Percentiles rank a stretch among this genome's conserved stretches.
phyloP scores from a whole-genome alignment of 2,888 invertebrate genomes.

The Acronicta leporina region DNA sequence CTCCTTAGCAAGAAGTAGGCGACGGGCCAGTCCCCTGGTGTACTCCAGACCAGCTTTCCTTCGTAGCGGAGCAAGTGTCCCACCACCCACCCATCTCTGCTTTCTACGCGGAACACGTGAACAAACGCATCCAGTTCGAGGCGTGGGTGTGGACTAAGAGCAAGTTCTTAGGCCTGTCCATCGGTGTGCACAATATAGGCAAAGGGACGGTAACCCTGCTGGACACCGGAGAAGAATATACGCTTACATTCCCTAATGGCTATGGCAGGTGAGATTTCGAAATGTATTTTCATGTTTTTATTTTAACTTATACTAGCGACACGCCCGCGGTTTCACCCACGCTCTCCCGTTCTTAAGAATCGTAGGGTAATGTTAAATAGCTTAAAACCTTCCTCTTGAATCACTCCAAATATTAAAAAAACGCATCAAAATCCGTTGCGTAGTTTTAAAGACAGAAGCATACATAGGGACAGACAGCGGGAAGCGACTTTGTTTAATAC shows the following conservation, averaged over 20 bases:
- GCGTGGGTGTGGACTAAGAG: constrained; percentile 99
- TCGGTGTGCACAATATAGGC: constrained; percentile 99
- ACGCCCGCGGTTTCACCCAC: too few species aligned
- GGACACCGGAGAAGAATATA: constrained; percentile 97
- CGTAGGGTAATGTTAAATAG: too few species aligned
- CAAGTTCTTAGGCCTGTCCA: constrained; percentile 98
- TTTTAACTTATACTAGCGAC: too few species aligned
- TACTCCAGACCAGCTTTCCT: constrained; percentile 95
- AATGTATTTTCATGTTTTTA: not conserved
- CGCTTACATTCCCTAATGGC: constrained; percentile 98
- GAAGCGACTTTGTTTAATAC: too few species aligned
- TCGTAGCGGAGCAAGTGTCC: constrained; percentile 99
- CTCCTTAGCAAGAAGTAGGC: constrained; percentile 82
- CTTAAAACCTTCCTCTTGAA: too few species aligned
- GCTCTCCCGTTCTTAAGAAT: too few species aligned
- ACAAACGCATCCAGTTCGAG: constrained; percentile 97
- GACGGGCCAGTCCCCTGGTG: constrained; percentile 98
- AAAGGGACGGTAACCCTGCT: constrained; percentile 97
- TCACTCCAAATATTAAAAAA: too few species aligned
- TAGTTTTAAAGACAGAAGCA: too few species aligned
- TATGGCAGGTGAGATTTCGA: constrained; percentile 93
- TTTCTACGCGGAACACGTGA: constrained; percentile 99
- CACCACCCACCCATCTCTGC: constrained; percentile 99
- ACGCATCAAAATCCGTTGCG: too few species aligned
- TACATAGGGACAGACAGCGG: too few species aligned